Evolutionary conservation across 2,888 invertebrate species (phyloP), one percentile per base, ranked within the genome.

Genomic region (Aspidiotus rigidus): DNA sequence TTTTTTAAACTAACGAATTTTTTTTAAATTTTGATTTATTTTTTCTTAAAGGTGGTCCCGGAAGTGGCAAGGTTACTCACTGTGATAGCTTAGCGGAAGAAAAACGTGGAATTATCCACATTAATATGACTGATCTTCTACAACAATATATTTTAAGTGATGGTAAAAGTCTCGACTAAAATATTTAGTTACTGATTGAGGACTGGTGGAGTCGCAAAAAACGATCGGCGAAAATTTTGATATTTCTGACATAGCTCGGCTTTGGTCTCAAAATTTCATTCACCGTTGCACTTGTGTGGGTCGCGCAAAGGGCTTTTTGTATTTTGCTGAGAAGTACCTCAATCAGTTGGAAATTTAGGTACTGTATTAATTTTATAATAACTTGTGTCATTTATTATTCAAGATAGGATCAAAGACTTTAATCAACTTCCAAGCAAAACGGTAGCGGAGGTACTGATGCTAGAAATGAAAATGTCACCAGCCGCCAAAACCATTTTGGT

Each of bases 1-100:
- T 49, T 49, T 49, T 49, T 13, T 3, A 49, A 49, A 49, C 3
- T 49, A 3, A 49, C 9, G 49, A 49, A 49, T 49, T 49, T 49
- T n/a, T 3, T n/a, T 49, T 49, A 1, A 28, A 28, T 28, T 73
- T 70, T 72, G 28, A 28, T 28, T 28, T 28, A 3, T 28, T 28
- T 28, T 28, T 28, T 28, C 5, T 56, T 76, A 15, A 76, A 90
- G 93, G 96, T 76, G 96, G 96, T 73, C 96, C 96, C 73, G 96
- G 95, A 75, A 93, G 93, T 80, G 96, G 96, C 60, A 96, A 96
- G 87, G 95, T 96, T 82, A 96, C 96, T 76, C 95, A 96, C 79
- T 96, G 96, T 81, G 93, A 93, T 79, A 90, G 87, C 76, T 81
- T 92, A 76, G 89, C 89, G 85, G 88, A 90, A 80, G 92, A 93